A percentile compares a stretch with the other conserved stretches of the same genome.
phyloP scores from a whole-genome alignment of 2,888 invertebrate genomes.

The Ennomos quercinarius region DNA sequence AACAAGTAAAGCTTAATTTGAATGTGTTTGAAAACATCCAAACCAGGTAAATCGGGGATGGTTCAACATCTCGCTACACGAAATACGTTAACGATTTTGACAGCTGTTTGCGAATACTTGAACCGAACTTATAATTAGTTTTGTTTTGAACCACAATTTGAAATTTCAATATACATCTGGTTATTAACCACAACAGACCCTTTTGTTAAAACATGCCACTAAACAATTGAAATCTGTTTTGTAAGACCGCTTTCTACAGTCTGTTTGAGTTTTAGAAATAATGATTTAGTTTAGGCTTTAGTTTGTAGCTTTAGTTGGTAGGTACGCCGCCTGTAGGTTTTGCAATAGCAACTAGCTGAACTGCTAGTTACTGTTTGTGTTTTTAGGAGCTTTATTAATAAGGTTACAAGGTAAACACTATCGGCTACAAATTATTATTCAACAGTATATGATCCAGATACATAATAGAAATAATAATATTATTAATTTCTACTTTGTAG shows the following conservation, averaged over 20 bases:
- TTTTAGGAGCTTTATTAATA: conserved; percentile 10
- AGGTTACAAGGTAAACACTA: background rate
- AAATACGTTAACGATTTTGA: conserved; percentile 36
- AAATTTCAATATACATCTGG: background rate
- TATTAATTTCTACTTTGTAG: no score
- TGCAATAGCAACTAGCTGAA: conserved; percentile 19
- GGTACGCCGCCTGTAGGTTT: conserved; percentile 27
- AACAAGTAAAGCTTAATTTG: no score
- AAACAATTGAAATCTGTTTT: conserved; percentile 17
- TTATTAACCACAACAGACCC: background rate
- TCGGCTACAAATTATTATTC: no score
- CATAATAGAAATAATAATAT: no score
- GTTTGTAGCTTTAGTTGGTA: no score
- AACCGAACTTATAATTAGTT: conserved; percentile 41
- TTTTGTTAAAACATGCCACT: background rate
- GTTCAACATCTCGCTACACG: conserved; percentile 6
- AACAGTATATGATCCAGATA: no score
- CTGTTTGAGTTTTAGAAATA: conserved; percentile 8
- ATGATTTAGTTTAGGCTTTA: conserved; percentile 1
- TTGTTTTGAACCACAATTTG: conserved; percentile 26
- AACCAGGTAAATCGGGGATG: background rate
- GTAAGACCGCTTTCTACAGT: conserved; percentile 2
- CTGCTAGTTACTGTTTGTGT: conserved; percentile 22
- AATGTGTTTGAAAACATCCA: no score
- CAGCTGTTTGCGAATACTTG: conserved; percentile 33